phyloP scores from a whole-genome alignment of 2,113 vertebrate genomes.

The Himantopus leucocephalus region DNA sequence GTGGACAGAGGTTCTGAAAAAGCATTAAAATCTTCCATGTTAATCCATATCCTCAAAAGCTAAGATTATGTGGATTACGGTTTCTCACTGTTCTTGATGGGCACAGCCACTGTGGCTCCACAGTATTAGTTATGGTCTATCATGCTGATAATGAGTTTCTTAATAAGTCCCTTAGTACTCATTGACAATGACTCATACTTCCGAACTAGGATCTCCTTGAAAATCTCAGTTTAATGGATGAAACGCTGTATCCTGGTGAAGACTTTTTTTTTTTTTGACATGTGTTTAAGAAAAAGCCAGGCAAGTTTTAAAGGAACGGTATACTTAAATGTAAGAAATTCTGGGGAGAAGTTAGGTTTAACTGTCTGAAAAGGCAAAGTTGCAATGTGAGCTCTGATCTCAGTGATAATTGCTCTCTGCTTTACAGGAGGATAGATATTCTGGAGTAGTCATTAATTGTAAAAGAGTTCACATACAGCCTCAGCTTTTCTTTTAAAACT shows the following conservation, averaged over 20 bases:
- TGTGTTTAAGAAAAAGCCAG: background rate
- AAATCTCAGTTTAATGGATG: constrained; percentile 18
- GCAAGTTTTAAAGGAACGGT: background rate
- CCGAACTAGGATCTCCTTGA: constrained; percentile 2
- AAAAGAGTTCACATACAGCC: background rate
- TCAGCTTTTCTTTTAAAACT: background rate
- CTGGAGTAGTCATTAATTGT: background rate
- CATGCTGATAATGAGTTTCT: constrained; percentile 57
- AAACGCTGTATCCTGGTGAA: background rate
- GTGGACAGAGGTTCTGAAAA: background rate
- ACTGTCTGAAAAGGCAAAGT: background rate
- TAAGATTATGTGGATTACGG: background rate
- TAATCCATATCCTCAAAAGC: constrained; percentile 28
- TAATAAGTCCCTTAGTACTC: constrained; percentile 60
- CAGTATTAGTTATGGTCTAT: constrained; percentile 50
- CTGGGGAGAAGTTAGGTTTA: background rate
- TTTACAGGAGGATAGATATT: background rate
- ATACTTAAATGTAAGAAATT: background rate
- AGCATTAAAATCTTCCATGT: background rate
- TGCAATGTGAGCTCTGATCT: background rate
- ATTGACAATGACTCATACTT: constrained; percentile 55
- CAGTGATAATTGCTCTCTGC: background rate
- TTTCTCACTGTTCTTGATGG: constrained; percentile 1
- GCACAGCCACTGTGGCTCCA: constrained; percentile 36
- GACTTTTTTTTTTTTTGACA: background rate